Percentiles rank a stretch among this genome's conserved stretches.
phyloP scores from a whole-genome alignment of 1,140 invertebrate genomes.

The Psilanteris sp. region DNA sequence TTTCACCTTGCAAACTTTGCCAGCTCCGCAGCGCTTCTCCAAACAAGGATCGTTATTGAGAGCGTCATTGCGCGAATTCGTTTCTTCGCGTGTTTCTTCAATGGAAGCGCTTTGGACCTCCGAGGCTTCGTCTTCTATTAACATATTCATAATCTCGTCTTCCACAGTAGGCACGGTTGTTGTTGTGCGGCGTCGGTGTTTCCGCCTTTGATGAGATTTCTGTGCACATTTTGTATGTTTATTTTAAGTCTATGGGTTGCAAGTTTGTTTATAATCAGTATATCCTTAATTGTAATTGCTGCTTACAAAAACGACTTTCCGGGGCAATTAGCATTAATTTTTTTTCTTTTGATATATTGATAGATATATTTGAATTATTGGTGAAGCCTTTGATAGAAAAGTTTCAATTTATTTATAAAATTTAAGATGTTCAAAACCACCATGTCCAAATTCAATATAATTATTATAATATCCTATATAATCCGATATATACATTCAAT shows the following conservation, averaged over 20 bases:
- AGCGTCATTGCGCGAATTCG: constrained; percentile 50
- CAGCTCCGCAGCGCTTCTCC: constrained; percentile 93
- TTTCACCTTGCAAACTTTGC: constrained; percentile 89
- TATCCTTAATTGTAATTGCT: too few relatives aligned
- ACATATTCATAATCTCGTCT: constrained; percentile 75
- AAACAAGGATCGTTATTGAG: constrained; percentile 86
- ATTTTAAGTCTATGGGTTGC: not conserved
- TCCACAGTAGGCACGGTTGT: constrained; percentile 66
- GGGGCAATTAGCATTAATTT: too few relatives aligned
- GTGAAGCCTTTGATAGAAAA: too few relatives aligned
- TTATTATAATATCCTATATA: too few relatives aligned
- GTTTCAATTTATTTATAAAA: too few relatives aligned
- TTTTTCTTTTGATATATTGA: too few relatives aligned
- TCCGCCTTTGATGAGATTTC: constrained; percentile 62
- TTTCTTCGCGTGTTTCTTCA: constrained; percentile 58
- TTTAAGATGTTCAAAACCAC: too few relatives aligned
- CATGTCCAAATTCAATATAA: too few relatives aligned
- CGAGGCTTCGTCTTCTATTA: constrained; percentile 69
- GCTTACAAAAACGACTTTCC: too few relatives aligned
- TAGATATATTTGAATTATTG: too few relatives aligned
- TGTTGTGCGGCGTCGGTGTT: constrained; percentile 24
- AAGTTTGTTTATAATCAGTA: too few relatives aligned
- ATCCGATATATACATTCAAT: too few relatives aligned
- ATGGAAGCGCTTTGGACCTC: constrained; percentile 58
- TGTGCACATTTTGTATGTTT: constrained; percentile 5